Evolutionary conservation across 2,888 invertebrate genomes (phyloP).

Genomic region (Ceratothoa steindachneri): DNA sequence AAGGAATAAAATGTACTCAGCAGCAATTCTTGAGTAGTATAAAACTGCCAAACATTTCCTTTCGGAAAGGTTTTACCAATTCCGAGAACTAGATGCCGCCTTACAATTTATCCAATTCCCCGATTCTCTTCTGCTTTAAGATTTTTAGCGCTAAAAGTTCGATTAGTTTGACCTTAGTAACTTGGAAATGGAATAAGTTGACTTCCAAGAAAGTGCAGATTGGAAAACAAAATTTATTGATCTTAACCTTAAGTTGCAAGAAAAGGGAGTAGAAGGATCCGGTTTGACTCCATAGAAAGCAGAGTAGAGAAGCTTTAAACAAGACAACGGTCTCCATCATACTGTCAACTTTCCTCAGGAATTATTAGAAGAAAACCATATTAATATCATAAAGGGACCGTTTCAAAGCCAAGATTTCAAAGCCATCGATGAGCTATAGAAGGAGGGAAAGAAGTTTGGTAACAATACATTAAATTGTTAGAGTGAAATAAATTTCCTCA

Average conservation of each 20-base stretch:
- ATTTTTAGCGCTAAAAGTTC: neutral
- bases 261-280: neutral
- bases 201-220: neutral
- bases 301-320: neutral
- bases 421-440: no score
- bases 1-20: neutral
- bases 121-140: neutral
- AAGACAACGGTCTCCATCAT: no score
- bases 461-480: no score
- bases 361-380: no score
- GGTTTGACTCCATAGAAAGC: neutral
- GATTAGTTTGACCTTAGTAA: neutral
- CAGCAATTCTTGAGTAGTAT: neutral
- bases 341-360: no score
- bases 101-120: neutral
- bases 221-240: neutral
- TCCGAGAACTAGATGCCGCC: neutral
- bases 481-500: no score
- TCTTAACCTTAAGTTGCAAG: neutral
- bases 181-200: neutral
- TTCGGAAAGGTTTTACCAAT: neutral
- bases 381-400: no score
- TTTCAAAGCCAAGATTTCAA: no score
- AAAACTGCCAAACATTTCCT: neutral
- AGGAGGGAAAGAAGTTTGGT: no score